Evolutionary conservation across 2,113 vertebrate species (phyloP).

Genomic region (Erythrocercus mccallii): DNA sequence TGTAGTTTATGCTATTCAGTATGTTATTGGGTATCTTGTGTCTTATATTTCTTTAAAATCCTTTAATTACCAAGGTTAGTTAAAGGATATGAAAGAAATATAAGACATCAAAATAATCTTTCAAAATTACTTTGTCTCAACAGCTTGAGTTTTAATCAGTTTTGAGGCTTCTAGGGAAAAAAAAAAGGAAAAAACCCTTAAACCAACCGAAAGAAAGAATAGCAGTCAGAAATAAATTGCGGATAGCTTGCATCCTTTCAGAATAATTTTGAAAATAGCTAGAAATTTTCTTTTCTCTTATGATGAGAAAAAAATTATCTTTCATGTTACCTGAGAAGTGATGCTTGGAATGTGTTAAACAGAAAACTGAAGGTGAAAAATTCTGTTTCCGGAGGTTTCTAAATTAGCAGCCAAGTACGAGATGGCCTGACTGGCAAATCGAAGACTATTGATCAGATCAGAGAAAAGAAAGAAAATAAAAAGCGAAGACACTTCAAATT

Average conservation of each 20-base stretch:
- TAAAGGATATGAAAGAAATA: background rate
- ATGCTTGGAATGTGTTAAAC: background rate
- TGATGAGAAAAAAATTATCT: background rate
- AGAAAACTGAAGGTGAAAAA: background rate
- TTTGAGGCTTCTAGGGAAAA: fast-evolving
- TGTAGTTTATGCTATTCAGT: background rate
- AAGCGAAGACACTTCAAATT: background rate
- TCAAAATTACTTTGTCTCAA: background rate
- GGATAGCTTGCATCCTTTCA: background rate
- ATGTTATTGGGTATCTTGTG: background rate
- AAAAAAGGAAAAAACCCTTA: fast-evolving
- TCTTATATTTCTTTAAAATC: background rate
- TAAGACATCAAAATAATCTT: background rate
- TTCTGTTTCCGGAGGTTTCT: background rate
- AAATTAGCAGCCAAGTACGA: background rate
- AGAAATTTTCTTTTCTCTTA: background rate
- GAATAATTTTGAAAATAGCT: background rate
- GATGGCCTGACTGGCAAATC: background rate
- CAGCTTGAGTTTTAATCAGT: background rate
- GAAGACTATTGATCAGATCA: background rate
- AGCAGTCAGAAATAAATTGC: background rate
- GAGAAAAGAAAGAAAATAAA: background rate
- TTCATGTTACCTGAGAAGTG: background rate
- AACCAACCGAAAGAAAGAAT: background rate
- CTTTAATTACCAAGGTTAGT: background rate